These are phyloP conservation scores for Acestrorhynchus altus DNA, from an alignment of 2,797 vertebrate genomes.

Conservation along the genomic window DNA sequence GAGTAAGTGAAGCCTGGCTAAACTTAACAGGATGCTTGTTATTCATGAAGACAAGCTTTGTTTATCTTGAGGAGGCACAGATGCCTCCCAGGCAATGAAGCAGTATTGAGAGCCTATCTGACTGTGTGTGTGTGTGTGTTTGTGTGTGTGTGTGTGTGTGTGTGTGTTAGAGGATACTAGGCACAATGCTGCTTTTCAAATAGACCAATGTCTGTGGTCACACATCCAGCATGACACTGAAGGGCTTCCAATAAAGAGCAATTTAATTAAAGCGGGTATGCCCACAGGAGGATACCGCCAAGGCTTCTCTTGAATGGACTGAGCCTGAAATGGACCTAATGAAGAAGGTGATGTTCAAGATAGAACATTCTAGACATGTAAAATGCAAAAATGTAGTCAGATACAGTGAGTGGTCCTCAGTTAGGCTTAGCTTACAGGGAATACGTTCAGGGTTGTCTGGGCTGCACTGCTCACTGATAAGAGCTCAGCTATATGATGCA, in stretches of 20 bases:
- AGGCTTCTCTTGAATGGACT: too few relatives aligned
- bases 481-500: neutral
- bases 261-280: constrained; percentile 40
- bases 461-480: neutral
- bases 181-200: constrained; percentile 10
- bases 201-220: constrained; percentile 40
- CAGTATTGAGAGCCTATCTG: constrained; percentile 5
- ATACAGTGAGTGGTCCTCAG: neutral
- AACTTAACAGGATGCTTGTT: constrained; percentile 41
- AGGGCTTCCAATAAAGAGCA: constrained; percentile 40
- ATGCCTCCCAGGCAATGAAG: constrained; percentile 38
- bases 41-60: constrained; percentile 45
- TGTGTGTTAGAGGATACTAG: constrained; percentile 20
- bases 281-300: neutral
- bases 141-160: constrained; percentile 34
- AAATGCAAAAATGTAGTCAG: neutral
- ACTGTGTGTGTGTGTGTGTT: constrained; percentile 23
- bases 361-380: neutral
- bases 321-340: neutral
- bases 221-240: constrained; percentile 34
- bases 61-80: constrained; percentile 45
- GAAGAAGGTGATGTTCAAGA: neutral
- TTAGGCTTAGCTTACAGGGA: neutral
- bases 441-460: neutral
- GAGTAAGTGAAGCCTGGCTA: constrained; percentile 23